Conservation (phyloP, 2,888 invertebrate species). For the Drosophila seclusa region DNA sequence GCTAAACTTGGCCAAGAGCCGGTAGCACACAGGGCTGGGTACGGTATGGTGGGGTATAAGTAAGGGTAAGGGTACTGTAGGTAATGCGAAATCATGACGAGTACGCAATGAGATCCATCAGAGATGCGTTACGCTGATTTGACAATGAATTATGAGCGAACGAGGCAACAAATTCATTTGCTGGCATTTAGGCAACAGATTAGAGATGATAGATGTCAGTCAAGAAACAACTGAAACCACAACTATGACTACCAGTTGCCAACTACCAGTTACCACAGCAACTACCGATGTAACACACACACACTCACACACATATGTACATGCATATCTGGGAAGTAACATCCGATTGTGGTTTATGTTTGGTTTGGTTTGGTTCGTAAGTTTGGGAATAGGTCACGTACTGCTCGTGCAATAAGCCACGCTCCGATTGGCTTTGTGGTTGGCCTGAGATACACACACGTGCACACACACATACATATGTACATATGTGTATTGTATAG, state of each 20-base stretch:
- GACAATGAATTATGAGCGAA: conserved; percentile 48
- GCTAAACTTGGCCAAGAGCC: conserved; percentile 28
- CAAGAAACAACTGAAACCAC: conserved; percentile 25
- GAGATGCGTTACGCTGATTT: conserved; percentile 57
- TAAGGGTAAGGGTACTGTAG: background rate
- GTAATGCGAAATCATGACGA: conserved; percentile 25
- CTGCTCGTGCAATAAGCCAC: conserved; percentile 48
- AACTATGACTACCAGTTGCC: conserved; percentile 9
- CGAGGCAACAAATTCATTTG: conserved; percentile 48
- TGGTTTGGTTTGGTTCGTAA: conserved; percentile 6
- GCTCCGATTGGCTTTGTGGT: conserved; percentile 45
- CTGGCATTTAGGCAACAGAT: conserved; percentile 61
- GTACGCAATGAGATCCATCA: conserved; percentile 45
- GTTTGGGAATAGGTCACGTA: conserved; percentile 54
- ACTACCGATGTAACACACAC: conserved; percentile 26
- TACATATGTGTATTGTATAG: background rate
- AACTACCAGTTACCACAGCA: conserved; percentile 3
- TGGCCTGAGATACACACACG: conserved; percentile 14
- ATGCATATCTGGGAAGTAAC: conserved; percentile 16
- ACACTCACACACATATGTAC: conserved; percentile 10
- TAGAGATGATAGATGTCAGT: conserved; percentile 62
- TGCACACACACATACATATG: background rate
- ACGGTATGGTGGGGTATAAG: background rate
- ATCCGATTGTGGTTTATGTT: conserved; percentile 21
- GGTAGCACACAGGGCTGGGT: background rate